phyloP scores from a whole-genome alignment of 2,888 invertebrate species.

The Lingula anatina region DNA sequence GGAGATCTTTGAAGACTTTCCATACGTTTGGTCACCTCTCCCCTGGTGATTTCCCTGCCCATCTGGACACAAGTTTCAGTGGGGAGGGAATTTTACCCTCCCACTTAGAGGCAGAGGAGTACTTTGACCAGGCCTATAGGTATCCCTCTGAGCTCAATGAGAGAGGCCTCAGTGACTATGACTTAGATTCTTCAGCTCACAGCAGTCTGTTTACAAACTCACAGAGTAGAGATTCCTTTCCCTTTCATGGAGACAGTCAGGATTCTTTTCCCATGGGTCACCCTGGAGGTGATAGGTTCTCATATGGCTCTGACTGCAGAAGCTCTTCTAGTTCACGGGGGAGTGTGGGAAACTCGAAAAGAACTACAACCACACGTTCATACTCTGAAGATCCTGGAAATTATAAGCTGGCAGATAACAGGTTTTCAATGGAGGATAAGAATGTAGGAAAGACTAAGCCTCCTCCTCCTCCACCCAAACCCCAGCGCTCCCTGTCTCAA shows the following conservation, averaged over 20 bases:
- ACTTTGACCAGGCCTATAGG: constrained; percentile 24
- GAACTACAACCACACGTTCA: too few species aligned
- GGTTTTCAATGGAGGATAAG: neutral
- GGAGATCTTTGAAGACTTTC: neutral
- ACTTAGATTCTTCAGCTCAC: too few species aligned
- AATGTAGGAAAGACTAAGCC: neutral
- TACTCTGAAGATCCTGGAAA: too few species aligned
- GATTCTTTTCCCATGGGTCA: too few species aligned
- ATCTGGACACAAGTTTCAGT: constrained; percentile 36
- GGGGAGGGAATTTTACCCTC: constrained; percentile 39
- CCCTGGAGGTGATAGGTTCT: too few species aligned
- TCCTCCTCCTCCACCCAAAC: too few species aligned
- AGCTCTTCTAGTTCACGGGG: too few species aligned
- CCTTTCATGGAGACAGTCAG: neutral
- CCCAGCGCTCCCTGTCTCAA: too few species aligned
- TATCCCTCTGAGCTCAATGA: constrained; percentile 18
- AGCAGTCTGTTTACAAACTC: too few species aligned
- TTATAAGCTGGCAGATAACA: neutral
- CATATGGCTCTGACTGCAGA: too few species aligned
- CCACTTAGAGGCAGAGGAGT: constrained; percentile 37
- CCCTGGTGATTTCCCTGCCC: constrained; percentile 3
- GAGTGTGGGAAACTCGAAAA: too few species aligned
- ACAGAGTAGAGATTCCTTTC: neutral
- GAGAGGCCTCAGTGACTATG: constrained; percentile 18
- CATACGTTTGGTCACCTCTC: neutral